These are phyloP conservation scores for Vesta saturnalis DNA, from an alignment of 2,888 invertebrate genomes.

Conservation along the genomic window DNA sequence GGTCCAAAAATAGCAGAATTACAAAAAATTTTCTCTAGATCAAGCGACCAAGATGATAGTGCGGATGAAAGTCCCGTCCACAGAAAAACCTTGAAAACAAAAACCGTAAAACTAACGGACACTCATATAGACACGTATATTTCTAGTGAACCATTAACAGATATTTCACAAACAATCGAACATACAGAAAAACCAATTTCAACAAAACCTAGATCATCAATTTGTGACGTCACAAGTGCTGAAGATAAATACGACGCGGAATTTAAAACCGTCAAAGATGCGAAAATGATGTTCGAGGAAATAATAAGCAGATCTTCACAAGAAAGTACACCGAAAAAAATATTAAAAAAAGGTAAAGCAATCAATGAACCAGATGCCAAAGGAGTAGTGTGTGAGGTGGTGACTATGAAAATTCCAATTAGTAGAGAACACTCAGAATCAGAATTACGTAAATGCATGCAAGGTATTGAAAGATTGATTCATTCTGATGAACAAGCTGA, in stretches of 20 bases:
- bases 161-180: not conserved
- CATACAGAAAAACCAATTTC: conserved; percentile 41
- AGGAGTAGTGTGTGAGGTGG: no score
- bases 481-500: not conserved
- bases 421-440: not conserved
- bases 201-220: conserved; percentile 18
- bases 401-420: not conserved
- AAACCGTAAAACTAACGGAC: not conserved
- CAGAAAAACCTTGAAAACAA: conserved; percentile 26
- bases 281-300: conserved; percentile 58
- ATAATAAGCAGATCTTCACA: conserved; percentile 57
- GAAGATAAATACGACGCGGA: conserved; percentile 37
- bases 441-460: conserved; percentile 5
- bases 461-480: not conserved
- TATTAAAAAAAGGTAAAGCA: conserved; percentile 28
- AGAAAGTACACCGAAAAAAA: conserved; percentile 55
- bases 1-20: conserved; percentile 64
- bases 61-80: conserved; percentile 47
- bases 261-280: conserved; percentile 56
- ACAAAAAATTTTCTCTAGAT: conserved; percentile 62
- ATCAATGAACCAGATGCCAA: not conserved
- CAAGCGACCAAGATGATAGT: conserved; percentile 52
- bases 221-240: conserved; percentile 38
- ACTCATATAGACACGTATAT: conserved; percentile 28
- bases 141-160: conserved; percentile 22